phyloP scores from a whole-genome alignment of 2,888 invertebrate genomes.

The Trichogramma evanescens region DNA sequence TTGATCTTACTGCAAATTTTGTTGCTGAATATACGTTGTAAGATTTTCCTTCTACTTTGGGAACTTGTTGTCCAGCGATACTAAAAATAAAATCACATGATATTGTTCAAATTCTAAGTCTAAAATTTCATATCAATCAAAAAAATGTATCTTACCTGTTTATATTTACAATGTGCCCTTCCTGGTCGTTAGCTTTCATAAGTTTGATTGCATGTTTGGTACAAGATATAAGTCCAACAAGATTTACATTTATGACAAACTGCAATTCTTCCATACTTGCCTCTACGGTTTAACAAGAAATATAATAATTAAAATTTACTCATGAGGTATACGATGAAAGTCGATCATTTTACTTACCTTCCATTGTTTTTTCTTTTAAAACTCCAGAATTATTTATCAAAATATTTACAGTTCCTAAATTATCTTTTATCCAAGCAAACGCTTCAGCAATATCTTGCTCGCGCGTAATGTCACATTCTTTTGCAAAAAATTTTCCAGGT shows the following conservation, averaged over 20 bases:
- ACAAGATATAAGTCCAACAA: conserved; percentile 29
- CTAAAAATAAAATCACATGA: conserved; percentile 24
- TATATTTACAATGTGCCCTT: conserved; percentile 31
- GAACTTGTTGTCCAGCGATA: conserved; percentile 47
- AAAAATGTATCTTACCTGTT: conserved; percentile 25
- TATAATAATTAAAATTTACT: not conserved
- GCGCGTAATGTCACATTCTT: conserved; percentile 37
- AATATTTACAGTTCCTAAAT: conserved; percentile 38
- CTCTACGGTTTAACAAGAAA: not conserved
- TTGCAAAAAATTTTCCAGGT: conserved; percentile 34
- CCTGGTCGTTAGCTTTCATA: conserved; percentile 28
- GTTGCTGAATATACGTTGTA: conserved; percentile 53
- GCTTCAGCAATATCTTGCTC: conserved; percentile 34
- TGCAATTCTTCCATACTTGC: conserved; percentile 1
- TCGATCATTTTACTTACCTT: not conserved
- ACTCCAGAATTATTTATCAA: conserved; percentile 44
- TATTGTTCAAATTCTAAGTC: not conserved
- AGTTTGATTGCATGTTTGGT: conserved; percentile 27
- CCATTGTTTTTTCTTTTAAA: not conserved
- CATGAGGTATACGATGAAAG: not conserved
- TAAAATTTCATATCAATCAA: not conserved
- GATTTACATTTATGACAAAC: conserved; percentile 23
- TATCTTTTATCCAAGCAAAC: conserved; percentile 37
- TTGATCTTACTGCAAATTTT: conserved; percentile 54
- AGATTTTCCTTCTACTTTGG: conserved; percentile 37